Percentiles rank a stretch among this genome's conserved stretches.
phyloP scores from a whole-genome alignment of 2,888 invertebrate genomes.

The Belgica antarctica region DNA sequence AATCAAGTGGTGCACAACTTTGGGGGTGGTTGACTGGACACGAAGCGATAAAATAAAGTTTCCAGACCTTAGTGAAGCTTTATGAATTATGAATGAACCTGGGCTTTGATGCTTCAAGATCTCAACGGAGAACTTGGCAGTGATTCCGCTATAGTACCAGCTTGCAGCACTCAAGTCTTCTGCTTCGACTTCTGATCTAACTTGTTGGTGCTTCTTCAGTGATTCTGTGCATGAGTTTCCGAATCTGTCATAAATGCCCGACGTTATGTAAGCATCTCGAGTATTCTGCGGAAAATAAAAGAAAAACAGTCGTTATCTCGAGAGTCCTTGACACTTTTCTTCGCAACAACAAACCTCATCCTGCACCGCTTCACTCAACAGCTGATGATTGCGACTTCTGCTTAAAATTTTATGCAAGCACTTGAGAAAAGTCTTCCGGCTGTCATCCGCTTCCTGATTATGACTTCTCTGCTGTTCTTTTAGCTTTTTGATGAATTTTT shows the following conservation, averaged over 20 bases:
- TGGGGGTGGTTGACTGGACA: constrained; percentile 45
- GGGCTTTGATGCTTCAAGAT: constrained; percentile 85
- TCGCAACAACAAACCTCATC: constrained; percentile 21
- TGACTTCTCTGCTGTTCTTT: constrained; percentile 35
- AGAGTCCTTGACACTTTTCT: neutral
- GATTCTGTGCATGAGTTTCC: constrained; percentile 37
- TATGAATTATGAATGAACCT: constrained; percentile 92
- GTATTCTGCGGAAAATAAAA: neutral
- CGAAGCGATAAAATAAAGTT: constrained; percentile 86
- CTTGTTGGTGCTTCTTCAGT: neutral
- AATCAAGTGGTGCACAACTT: constrained; percentile 92
- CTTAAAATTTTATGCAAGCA: constrained; percentile 33
- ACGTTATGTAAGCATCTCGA: constrained; percentile 11
- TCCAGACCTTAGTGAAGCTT: constrained; percentile 89
- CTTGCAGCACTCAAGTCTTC: constrained; percentile 27
- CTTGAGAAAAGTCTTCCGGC: constrained; percentile 27
- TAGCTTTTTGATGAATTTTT: constrained; percentile 38
- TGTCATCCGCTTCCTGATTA: neutral
- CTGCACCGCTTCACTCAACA: too few species aligned
- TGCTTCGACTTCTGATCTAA: constrained; percentile 18
- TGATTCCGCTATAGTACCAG: constrained; percentile 96
- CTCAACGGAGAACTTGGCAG: constrained; percentile 89
- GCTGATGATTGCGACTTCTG: constrained; percentile 5
- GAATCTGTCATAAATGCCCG: constrained; percentile 41
- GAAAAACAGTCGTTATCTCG: constrained; percentile 11